A percentile compares a stretch with the other conserved stretches of the same genome.
phyloP scores from a whole-genome alignment of 1,140 invertebrate genomes.

The Leptinotarsa lineolata region DNA sequence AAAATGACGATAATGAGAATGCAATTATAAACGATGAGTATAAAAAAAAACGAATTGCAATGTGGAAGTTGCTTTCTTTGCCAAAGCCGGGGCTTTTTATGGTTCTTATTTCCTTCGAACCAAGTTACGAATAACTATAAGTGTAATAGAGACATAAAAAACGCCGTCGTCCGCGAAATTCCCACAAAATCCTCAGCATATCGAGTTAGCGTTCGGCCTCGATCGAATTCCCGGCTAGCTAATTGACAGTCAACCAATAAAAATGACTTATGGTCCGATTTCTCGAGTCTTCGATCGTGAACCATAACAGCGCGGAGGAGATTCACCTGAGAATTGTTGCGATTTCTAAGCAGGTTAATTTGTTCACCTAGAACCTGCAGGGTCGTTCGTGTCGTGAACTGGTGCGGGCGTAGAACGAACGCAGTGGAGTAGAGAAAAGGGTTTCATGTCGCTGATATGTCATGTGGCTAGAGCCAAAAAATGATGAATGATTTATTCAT shows the following conservation, averaged over 20 bases:
- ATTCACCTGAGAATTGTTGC: conserved; percentile 7
- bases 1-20: no score
- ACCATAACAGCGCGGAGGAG: conserved; percentile 1
- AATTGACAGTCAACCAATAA: conserved; percentile 3
- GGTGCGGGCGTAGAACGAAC: conserved; percentile 4
- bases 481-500: no score
- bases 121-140: no score
- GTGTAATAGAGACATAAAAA: no score
- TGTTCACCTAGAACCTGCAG: conserved; percentile 7
- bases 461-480: no score
- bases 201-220: not conserved
- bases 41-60: no score
- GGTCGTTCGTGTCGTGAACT: conserved; percentile 7
- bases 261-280: conserved; percentile 2
- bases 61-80: no score
- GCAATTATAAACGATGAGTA: no score
- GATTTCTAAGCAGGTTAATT: conserved; percentile 8
- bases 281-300: conserved; percentile 1
- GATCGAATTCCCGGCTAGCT: not conserved
- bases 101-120: no score
- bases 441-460: not conserved
- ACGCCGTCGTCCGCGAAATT: not conserved
- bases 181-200: not conserved
- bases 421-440: not conserved
- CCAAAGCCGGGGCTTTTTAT: no score